Evolutionary conservation across 2,888 invertebrate genomes (phyloP), one percentile per base, ranked within the genome.

Genomic region (Drosophila helvetica): DNA sequence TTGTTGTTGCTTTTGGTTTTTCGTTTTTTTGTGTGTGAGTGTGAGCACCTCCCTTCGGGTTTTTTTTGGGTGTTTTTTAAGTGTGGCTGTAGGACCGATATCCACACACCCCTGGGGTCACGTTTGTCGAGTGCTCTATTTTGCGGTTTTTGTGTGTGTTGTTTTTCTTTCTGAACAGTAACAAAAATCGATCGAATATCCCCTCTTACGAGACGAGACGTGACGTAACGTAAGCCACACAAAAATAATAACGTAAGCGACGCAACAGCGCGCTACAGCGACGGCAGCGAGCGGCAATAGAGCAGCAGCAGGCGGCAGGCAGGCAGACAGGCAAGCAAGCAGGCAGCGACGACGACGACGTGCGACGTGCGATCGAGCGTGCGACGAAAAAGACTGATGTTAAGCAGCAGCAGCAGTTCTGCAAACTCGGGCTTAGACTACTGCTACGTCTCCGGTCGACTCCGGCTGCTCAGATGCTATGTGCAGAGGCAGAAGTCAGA

Each of bases 301-400:
- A 33, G 33, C 33, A 33, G 38, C 85, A 72, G 74, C 77, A 57
- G 43, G 22, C 22, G 22, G 25, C 25, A 25, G 25, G 25, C 25
- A 25, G 25, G 8, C 25, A 25, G 7, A 1, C 25, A 25, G 7
- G 25, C 8, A 25, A 8, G 25, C 25, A 25, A n/a, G 38, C 85
- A 72, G 74, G 38, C 61, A 63, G 64, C 71, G 69, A 69, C 77
- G 65, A 73, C 71, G 75, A 71, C 87, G 85, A 75, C 86, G 73
- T 78, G 72, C 87, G 85, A 75, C 86, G 73, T 78, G 78, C 87
- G 84, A 78, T 83, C 79, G 84, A 82, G 80, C 86, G 80, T 86
- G 89, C 90, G 86, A 90, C 83, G 89, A 90, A 90, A 90, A 90
- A 90, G 90, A 90, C 91, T 90, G 90, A 90, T 90, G 90, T 89